Base-by-base conservation (phyloP, 2,113 vertebrate species). In the Empidonax alnorum region DNA sequence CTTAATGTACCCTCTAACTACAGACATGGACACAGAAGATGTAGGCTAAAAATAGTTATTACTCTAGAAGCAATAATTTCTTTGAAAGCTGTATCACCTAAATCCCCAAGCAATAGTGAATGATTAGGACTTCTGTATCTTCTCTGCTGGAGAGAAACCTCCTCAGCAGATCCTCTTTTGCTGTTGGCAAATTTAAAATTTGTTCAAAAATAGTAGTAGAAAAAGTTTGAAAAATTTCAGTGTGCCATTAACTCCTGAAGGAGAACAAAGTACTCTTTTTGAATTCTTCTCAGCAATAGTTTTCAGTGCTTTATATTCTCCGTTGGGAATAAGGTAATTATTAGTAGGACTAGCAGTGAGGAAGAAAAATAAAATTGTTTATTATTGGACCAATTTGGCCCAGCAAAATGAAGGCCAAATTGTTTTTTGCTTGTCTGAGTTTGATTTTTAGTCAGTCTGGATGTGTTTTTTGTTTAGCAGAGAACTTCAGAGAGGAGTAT, bases 391-490 rank as follows among this genome's bases (percentile, higher is more conserved):
- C 33, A 87, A 80, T 83, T 19, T 19, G 94, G 84, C 59, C 62
- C 44, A 85, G 27, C 2, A 8, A 84, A 90, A 88, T 39, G 78
- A 52, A 94, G 93, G 56, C 90, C 86, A 95, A 76, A 65, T 83
- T 91, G 24, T 77, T 93, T 81, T 90, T 94, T 79, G 18, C 58
- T 84, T 94, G 69, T 94, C 78, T 82, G 58, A 87, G 47, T 91
- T 97, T 94, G 62, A 92, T 97, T 96, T 97, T 93, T 92, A 91
- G 72, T 93, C 96, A 93, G 84, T 95, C 91, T 97, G 97, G 94
- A 95, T 94, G 44, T 95, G 84, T 96, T 97, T 98, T 95, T 96
- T 94, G 89, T 79, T 96, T 97, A 90, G 84, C 84, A 89, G 80
- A 97, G 55, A 97, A 96, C 96, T 96, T 97, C 82, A 93, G 86